phyloP scores from a whole-genome alignment of 2,797 vertebrate genomes.

The Dicrostonyx torquatus region DNA sequence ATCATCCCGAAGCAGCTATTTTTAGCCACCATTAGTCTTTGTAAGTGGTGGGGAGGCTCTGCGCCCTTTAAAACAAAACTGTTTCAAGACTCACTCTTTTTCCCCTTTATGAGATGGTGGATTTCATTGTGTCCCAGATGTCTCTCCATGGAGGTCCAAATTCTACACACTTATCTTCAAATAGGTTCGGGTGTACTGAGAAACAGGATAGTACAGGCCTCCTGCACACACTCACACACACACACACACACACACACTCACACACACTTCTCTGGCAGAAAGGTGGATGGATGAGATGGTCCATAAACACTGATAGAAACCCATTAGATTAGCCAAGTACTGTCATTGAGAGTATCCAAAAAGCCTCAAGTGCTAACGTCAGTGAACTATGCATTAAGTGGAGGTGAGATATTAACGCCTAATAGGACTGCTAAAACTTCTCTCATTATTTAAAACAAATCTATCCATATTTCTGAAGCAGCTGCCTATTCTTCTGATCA shows the following conservation, averaged over 20 bases:
- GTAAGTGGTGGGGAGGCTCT: not conserved
- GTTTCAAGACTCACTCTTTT: slow-evolving; percentile 42
- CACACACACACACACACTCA: not conserved
- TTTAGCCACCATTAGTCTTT: slow-evolving; percentile 45
- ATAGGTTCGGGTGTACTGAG: not conserved
- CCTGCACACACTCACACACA: not conserved
- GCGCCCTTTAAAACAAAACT: slow-evolving; percentile 51
- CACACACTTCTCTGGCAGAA: slow-evolving; percentile 22
- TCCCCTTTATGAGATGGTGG: slow-evolving; percentile 11
- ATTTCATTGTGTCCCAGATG: slow-evolving; percentile 39
- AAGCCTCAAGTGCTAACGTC: slow-evolving; percentile 52
- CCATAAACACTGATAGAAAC: slow-evolving; percentile 72
- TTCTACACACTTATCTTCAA: slow-evolving; percentile 40
- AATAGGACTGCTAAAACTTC: slow-evolving; percentile 62
- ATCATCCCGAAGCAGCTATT: slow-evolving; percentile 30
- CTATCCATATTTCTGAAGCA: slow-evolving; percentile 50
- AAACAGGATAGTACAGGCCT: not conserved
- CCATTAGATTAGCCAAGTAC: slow-evolving; percentile 70
- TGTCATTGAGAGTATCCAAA: slow-evolving; percentile 57
- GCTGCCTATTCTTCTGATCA: slow-evolving; percentile 49
- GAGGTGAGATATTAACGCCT: slow-evolving; percentile 57
- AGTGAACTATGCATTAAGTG: slow-evolving; percentile 54
- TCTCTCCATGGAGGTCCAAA: not conserved
- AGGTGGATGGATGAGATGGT: slow-evolving; percentile 58
- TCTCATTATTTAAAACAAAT: slow-evolving; percentile 64